Evolutionary conservation across 1,140 invertebrate genomes (phyloP), one percentile per base, ranked within the genome.

Genomic region (Parasteatoda tepidariorum): DNA sequence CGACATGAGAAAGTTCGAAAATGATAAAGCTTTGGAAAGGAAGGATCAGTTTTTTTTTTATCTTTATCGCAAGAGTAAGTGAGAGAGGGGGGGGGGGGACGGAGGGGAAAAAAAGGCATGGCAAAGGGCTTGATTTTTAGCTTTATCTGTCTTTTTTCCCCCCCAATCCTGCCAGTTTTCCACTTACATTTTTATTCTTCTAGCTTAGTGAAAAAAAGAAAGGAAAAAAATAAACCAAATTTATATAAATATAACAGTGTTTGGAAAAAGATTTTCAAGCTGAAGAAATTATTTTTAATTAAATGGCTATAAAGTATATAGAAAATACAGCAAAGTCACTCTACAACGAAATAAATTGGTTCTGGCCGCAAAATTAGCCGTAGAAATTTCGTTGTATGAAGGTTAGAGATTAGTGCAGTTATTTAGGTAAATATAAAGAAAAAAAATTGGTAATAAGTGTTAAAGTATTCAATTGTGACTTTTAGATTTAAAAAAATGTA

Each of bases 181-280:
- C 55, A 41, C 18, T 61, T 66, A 54, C 78, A 70, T 82, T 82
- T 66, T 82, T 71, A 82, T 28, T 48, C 78, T 70, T 48, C 55
- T 59, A 38, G 48, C 30, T 48, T 28, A 9, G 22, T 68, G 48
- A 59, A 55, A 67, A 78, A 48, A 26, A 34, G 34, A 33, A 61
- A 41, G 22, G 57, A 38, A 34, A 62, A 70, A n/a, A n/a, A n/a
- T n/a, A n/a, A 64, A 62, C 67, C 66, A 67, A n/a, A n/a, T n/a
- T n/a, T n/a, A n/a, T 79, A 79, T 73, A 57, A 62, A 34, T 31
- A 41, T 71, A 70, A 82, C 78, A 82, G 71, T 79, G 48, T 41
- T 79, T 22, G 11, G 54, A 54, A 34, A 57, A 68, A 68, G 41
- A 64, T 61, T 76, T 34, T 31, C 48, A 26, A 31, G 66, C 31